phyloP scores from a whole-genome alignment of 1,140 invertebrate species.

The Zaprionus ghesquierei region DNA sequence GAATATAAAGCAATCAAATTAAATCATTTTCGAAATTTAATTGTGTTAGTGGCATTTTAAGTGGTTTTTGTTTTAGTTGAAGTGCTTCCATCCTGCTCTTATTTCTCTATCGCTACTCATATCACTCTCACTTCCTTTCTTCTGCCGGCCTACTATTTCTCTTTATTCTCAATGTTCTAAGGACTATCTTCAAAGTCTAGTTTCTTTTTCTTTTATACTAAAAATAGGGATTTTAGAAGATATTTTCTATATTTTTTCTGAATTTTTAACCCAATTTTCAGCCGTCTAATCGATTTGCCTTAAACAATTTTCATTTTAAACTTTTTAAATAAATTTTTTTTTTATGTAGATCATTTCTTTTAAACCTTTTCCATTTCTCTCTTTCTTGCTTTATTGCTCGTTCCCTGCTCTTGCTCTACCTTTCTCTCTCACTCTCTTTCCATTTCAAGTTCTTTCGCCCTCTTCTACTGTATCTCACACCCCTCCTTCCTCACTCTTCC shows the following conservation, averaged over 20 bases:
- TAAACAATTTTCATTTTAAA: too few species aligned
- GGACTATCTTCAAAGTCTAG: too few species aligned
- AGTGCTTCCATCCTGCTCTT: background rate
- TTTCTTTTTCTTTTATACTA: too few species aligned
- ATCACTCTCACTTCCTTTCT: background rate
- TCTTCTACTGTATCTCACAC: background rate
- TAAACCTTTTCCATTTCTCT: too few species aligned
- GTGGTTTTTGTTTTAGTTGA: slow-evolving; percentile 31
- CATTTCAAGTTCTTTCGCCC: background rate
- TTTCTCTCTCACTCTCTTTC: background rate
- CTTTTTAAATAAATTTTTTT: too few species aligned
- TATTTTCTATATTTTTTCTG: too few species aligned
- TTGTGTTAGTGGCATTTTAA: slow-evolving; percentile 40
- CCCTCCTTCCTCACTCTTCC: background rate
- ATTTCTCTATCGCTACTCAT: background rate
- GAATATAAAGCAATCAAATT: slow-evolving; percentile 13
- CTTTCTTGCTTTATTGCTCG: background rate
- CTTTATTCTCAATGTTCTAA: too few species aligned
- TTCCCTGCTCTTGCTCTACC: background rate
- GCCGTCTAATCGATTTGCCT: too few species aligned
- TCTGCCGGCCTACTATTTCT: too few species aligned
- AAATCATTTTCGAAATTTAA: slow-evolving; percentile 46
- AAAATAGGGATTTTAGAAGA: too few species aligned
- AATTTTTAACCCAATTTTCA: too few species aligned
- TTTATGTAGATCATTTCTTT: too few species aligned